phyloP scores from a whole-genome alignment of 2,797 vertebrate species.

The Coregonus suidteri region DNA sequence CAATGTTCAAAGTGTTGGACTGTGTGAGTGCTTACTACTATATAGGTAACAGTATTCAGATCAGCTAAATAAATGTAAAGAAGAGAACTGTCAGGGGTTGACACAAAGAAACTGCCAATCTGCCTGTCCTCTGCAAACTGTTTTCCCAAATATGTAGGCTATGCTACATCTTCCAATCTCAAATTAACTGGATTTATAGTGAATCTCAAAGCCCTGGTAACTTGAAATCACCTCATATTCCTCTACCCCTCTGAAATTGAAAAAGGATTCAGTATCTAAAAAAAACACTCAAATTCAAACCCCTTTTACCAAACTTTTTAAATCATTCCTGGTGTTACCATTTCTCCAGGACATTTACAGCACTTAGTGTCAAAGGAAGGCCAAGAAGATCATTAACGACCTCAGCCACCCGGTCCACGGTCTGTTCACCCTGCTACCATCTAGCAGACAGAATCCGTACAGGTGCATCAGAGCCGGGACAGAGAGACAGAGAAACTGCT shows the following conservation, averaged over 20 bases:
- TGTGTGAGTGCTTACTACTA: constrained; percentile 13
- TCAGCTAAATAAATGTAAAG: constrained; percentile 5
- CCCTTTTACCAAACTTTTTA: background rate
- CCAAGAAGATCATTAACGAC: no score
- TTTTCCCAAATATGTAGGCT: background rate
- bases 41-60: background rate
- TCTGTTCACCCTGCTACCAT: no score
- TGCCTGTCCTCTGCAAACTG: background rate
- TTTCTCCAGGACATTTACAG: no score
- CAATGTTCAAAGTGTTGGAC: constrained; percentile 5
- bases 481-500: no score
- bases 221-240: background rate
- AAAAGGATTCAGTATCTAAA: background rate
- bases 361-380: no score
- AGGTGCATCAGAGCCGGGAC: no score
- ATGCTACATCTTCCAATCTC: background rate
- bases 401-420: no score
- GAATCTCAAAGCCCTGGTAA: background rate
- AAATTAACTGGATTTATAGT: background rate
- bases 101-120: background rate
- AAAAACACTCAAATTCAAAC: background rate
- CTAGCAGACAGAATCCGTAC: no score
- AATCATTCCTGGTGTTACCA: background rate
- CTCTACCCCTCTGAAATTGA: background rate
- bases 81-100: constrained; percentile 13